Base-by-base conservation (phyloP, 2,797 vertebrate species). In the Leuciscus waleckii region DNA sequence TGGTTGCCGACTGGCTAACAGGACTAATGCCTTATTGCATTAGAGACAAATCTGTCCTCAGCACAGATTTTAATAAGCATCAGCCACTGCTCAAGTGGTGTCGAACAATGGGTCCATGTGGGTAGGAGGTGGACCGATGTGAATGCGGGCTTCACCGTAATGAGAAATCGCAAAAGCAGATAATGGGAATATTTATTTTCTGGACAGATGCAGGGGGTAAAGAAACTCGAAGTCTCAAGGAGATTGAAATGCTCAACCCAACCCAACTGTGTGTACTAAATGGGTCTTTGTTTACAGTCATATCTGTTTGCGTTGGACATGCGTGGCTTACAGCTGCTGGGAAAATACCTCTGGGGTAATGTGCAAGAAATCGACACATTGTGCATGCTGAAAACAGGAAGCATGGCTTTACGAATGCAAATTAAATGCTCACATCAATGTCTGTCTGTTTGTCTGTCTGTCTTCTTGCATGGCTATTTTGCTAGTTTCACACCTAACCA, bases 21-120 rank as follows among this genome's bases (percentile, higher is more conserved):
- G 84, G 82, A 68, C 67, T 82, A 69, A 73, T 83, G 65, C 35
- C 32, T 85, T 88, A 86, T 90, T 87, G 82, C 86, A 83, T 90
- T 89, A 87, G 87, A 85, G 79, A 85, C 80, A 85, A 87, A 86
- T 89, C 73, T 79, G 86, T 88, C 74, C 81, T 85, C 49, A 0
- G 69, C 80, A 73, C 65, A 63, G 85, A 87, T 88, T 92, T 91
- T 90, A 92, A 91, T 90, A 87, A 90, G 87, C 85, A 86, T 82
- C 84, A 85, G 67, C 75, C 26, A 84, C 54, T 17, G 26, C 82
- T 81, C 74, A 75, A 78, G 81, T 84, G 89, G 76, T 80, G 79
- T 83, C 65, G 39, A 87, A 74, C 80, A 85, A 81, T 67, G 81
- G 56, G 41, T 82, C 54, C 58, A 67, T 9, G 21, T 43, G 61